Base-by-base conservation (phyloP, 1,140 invertebrate species). In the Drosophila mojavensis region DNA sequence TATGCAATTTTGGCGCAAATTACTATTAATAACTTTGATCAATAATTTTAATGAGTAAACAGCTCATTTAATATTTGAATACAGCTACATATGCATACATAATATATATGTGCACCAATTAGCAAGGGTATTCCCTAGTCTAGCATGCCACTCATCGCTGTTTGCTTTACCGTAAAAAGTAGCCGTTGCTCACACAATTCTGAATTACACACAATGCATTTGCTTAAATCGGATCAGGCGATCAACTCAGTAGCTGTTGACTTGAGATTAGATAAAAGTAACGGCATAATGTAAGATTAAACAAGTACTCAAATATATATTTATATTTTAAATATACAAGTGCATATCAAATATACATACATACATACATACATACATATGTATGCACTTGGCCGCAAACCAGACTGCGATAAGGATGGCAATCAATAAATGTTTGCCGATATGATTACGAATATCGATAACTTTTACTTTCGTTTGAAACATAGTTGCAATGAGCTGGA, bases 261-360 rank as follows among this genome's bases (percentile, higher is more conserved):
- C 45, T 33, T 45, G 26, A 66, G 69, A 72, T 72, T 59, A 72
- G 69, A 72, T 66, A 72, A 54, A 72, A 47, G 20, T 54, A 53
- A 71, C 45, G 13, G 28, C 28, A 30, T 15, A 5, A 39, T 26
- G 54, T n/a, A 13, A n/a, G 33, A 56, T 56, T 56, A 56, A 26
- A 41, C 17, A n/a, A 11, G 53, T 36, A 36, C 5, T 24, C 3
- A 33, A 10, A 47, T n/a, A 17, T 1, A 58, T 9, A n/a, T 20
- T 20, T 45, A 17, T 28, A 56, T 41, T 11, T 26, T 47, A 15
- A 47, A 47, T 47, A 17, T 9, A 33, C 6, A 33, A 5, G 5
- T 24, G 28, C 9, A 33, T 33, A 33, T 33, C 0, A 7, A 7
- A 33, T 5, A 24, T 41, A n/a, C 10, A 28, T 43, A 43, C 24